These are phyloP conservation scores for Bombus difficillimus DNA, from an alignment of 1,140 invertebrate species.

Conservation along the genomic window DNA sequence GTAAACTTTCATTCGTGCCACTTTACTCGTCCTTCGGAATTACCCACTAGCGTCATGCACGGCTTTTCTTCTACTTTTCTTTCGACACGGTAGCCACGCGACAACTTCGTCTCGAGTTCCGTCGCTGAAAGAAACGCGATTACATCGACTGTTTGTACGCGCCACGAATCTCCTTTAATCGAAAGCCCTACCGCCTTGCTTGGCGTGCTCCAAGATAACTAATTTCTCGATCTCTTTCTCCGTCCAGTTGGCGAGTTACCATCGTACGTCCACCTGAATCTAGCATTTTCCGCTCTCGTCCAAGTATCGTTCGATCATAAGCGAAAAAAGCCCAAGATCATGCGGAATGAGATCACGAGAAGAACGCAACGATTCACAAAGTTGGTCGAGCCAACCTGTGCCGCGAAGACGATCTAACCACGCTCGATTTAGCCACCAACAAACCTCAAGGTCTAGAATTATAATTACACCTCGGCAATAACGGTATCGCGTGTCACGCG, in stretches of 20 bases:
- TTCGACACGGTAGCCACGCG: too few species aligned
- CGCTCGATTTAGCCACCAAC: slow-evolving; percentile 25
- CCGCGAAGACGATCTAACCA: background rate
- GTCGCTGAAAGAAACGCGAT: background rate
- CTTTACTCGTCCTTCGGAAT: background rate
- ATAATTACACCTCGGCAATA: slow-evolving; percentile 37
- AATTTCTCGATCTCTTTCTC: slow-evolving; percentile 4
- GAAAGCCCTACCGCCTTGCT: background rate
- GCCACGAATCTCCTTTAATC: too few species aligned
- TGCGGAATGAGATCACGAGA: background rate
- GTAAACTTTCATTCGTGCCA: background rate
- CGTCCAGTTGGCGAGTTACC: slow-evolving; percentile 16
- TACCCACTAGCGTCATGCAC: background rate
- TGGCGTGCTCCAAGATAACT: background rate
- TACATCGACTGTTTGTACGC: too few species aligned
- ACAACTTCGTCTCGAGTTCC: background rate
- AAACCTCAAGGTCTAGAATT: slow-evolving; percentile 30
- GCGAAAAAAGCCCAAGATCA: background rate
- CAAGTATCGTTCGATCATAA: background rate
- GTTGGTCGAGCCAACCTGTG: too few species aligned
- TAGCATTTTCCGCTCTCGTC: background rate
- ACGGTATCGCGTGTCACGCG: slow-evolving; percentile 42
- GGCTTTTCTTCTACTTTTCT: background rate
- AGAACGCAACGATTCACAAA: background rate
- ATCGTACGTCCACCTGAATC: background rate